Conservation (phyloP, 2,888 invertebrate genomes). For the Drosophila austrosaltans region DNA sequence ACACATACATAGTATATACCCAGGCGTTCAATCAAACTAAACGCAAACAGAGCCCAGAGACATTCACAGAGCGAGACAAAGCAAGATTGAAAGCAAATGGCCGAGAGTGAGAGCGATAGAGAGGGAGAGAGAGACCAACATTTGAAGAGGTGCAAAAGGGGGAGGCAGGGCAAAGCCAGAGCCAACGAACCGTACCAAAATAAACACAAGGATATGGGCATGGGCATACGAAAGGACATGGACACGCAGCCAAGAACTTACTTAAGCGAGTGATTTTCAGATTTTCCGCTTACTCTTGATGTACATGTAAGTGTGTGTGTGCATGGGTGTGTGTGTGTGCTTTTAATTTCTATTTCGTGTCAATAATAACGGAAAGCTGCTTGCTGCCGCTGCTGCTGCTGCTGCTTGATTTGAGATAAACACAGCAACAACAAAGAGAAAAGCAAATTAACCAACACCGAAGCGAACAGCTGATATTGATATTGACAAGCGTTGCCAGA, state of each 20-base stretch:
- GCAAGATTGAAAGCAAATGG: conserved; percentile 1
- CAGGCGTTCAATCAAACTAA: conserved; percentile 75
- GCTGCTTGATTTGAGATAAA: conserved; percentile 3
- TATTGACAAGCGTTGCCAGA: conserved; percentile 4
- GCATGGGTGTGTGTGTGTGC: conserved; percentile 27
- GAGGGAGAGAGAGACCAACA: conserved; percentile 1
- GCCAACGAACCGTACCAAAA: conserved; percentile 74
- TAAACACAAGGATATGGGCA: conserved; percentile 62
- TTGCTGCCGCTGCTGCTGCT: neutral
- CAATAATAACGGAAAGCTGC: conserved; percentile 8
- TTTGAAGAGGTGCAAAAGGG: conserved; percentile 21
- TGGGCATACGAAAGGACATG: conserved; percentile 39
- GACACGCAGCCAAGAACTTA: conserved; percentile 50
- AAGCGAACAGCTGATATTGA: neutral
- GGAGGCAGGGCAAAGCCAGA: conserved; percentile 36
- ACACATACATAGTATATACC: conserved; percentile 30
- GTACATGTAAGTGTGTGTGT: conserved; percentile 20
- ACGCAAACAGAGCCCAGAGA: conserved; percentile 63
- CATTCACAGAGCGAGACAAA: conserved; percentile 27
- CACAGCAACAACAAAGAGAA: neutral
- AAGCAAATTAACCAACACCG: neutral
- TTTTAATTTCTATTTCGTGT: conserved; percentile 63
- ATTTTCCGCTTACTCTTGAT: conserved; percentile 54
- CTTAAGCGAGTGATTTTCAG: conserved; percentile 75
- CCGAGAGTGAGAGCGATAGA: neutral